A percentile compares a stretch with the other conserved stretches of the same genome.
phyloP scores from a whole-genome alignment of 64 coral and sea anemone genomes.

The Stichodactyla mertensii region DNA sequence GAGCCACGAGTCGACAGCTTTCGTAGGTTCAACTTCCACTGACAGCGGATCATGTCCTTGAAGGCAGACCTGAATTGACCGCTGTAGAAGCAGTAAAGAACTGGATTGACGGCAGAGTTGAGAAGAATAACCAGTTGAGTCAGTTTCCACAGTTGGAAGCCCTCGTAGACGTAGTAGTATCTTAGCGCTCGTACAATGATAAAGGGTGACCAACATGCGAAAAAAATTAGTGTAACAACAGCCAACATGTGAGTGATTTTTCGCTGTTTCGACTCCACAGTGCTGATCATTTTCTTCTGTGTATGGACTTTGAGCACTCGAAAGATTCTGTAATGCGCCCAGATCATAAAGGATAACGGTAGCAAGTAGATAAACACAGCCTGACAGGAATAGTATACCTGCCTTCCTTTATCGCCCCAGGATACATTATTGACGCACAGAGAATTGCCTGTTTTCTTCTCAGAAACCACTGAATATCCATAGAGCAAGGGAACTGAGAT shows the following conservation, averaged over 20 bases:
- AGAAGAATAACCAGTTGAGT: conserved; percentile 74
- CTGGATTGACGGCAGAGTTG: conserved; percentile 75
- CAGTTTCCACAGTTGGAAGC: conserved; percentile 51
- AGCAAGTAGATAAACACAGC: conserved; percentile 64
- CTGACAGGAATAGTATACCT: conserved; percentile 64
- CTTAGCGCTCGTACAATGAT: conserved; percentile 50
- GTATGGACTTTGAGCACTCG: conserved; percentile 52
- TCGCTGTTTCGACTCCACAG: conserved; percentile 57
- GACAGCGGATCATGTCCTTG: conserved; percentile 67
- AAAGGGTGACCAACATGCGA: conserved; percentile 80
- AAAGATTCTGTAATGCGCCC: conserved; percentile 77
- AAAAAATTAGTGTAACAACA: conserved; percentile 67
- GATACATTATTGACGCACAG: conserved; percentile 60
- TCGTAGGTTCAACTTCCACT: conserved; percentile 34
- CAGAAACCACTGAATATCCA: conserved; percentile 40
- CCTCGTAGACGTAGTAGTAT: conserved; percentile 62
- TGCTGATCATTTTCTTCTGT: neutral
- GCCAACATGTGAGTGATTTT: conserved; percentile 89
- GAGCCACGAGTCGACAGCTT: neutral
- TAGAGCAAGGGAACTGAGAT: conserved; percentile 69
- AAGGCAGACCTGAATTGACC: conserved; percentile 75
- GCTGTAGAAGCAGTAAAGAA: conserved; percentile 80
- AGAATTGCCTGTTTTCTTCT: conserved; percentile 25
- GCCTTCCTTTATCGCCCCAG: conserved; percentile 69
- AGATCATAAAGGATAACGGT: conserved; percentile 71